phyloP scores from a whole-genome alignment of 2,888 invertebrate species.

The Drosophila rubida region DNA sequence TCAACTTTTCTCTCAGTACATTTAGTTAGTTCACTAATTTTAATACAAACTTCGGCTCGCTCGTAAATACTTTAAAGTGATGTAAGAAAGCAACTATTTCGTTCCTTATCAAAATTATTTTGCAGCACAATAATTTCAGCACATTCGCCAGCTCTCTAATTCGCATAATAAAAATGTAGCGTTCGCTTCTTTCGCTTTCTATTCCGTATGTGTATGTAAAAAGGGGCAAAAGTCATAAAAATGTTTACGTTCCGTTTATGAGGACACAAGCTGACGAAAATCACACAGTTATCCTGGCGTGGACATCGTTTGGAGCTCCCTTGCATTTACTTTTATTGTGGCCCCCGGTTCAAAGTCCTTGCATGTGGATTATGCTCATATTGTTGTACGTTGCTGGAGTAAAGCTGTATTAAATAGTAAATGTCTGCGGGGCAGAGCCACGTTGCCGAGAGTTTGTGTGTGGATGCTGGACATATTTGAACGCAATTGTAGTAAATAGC shows the following conservation, averaged over 20 bases:
- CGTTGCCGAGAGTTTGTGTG: neutral
- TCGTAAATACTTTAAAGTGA: neutral
- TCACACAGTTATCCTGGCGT: conserved; percentile 57
- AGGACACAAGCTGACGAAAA: conserved; percentile 70
- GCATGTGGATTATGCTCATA: conserved; percentile 27
- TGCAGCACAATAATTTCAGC: conserved; percentile 24
- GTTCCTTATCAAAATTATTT: conserved; percentile 1
- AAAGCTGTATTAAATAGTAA: conserved; percentile 18
- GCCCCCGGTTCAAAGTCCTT: conserved; percentile 42
- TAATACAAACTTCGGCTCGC: no score
- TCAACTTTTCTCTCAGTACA: neutral
- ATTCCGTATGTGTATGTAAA: conserved; percentile 9
- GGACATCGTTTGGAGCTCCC: conserved; percentile 33
- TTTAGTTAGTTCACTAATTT: neutral
- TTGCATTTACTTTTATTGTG: conserved; percentile 64
- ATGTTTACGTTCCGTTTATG: conserved; percentile 67
- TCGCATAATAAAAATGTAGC: conserved; percentile 16
- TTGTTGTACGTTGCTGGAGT: conserved; percentile 19
- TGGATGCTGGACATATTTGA: neutral
- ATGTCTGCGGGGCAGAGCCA: conserved; percentile 19
- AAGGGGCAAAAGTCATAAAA: conserved; percentile 65
- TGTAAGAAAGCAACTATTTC: neutral
- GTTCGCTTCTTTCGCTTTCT: neutral
- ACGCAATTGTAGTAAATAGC: conserved; percentile 39
- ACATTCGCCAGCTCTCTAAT: conserved; percentile 15